Conservation (phyloP, 2,113 vertebrate genomes). For the Pontoporia blainvillei region DNA sequence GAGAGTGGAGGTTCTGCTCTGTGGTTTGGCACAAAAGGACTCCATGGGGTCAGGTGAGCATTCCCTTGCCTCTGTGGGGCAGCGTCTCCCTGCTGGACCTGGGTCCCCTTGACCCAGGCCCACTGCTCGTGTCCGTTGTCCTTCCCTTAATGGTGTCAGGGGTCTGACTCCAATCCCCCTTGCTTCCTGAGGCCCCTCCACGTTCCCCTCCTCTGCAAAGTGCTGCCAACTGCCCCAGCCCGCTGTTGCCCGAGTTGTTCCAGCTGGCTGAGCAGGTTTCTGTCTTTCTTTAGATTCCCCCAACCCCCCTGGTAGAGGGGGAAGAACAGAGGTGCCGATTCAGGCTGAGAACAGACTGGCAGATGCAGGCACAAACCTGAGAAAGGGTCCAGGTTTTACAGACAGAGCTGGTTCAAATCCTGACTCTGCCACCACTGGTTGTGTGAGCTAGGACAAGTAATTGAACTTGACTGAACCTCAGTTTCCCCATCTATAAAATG, state of each 20-base stretch:
- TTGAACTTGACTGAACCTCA: background rate
- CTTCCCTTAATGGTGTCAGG: background rate
- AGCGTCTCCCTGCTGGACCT: background rate
- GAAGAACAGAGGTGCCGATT: background rate
- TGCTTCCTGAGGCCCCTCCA: background rate
- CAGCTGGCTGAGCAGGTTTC: background rate
- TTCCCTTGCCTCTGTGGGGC: background rate
- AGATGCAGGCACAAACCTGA: background rate
- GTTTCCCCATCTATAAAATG: background rate
- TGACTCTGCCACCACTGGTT: background rate
- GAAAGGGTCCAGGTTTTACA: background rate
- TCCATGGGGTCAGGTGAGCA: background rate
- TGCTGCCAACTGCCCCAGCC: background rate
- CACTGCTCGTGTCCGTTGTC: background rate
- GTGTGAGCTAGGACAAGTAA: background rate
- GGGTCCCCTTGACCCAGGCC: background rate
- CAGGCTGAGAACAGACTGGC: background rate
- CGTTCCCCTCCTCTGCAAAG: fast-evolving
- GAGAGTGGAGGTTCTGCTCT: background rate
- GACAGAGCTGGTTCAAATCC: background rate
- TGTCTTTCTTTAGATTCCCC: background rate
- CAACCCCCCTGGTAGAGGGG: background rate
- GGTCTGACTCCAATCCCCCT: background rate
- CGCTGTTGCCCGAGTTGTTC: too few relatives aligned
- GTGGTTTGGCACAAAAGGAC: background rate